Base-by-base conservation (phyloP, 2,888 invertebrate genomes). In the Hemicrepidius hirtus region DNA sequence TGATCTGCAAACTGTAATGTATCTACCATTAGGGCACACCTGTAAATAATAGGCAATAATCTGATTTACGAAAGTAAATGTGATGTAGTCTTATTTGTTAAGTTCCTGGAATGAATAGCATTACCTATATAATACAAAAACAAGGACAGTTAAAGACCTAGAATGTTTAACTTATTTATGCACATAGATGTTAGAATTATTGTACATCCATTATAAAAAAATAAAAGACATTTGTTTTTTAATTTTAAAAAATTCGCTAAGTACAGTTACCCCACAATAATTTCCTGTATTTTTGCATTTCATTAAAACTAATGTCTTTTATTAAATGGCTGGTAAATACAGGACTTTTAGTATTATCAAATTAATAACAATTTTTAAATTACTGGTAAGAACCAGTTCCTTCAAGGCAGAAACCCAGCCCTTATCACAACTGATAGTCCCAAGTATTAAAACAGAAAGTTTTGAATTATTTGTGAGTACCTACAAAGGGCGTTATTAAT, bases 31-130 rank as follows among this genome's bases (percentile, higher is more conserved):
- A 57, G 44, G 18, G 41, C 18, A 57, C 68, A 68, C 32, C 46
- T 67, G 37, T 50, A 37, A 16, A 62, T 65, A 65, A 18, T 63
- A 63, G 44, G 50, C 44, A 66, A 68, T 60, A 57, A 62, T 62
- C 64, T 73, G 44, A 62, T 67, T 71, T 70, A 63, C 70, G 32
- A 50, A 62, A 62, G 73, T 73, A 67, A 71, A 67, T 71, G 67
- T 74, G 74, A 74, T 74, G 70, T 74, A 71, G 62, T 67, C 41
- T 70, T 70, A 62, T 66, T 60, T 64, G n/a, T 49, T 63, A 68
- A 64, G 63, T 68, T 69, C 71, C 71, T 74, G 71, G 65, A 68
- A 67, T 64, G 53, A 63, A 67, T 68, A 59, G 49, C 49, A 32
- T 57, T 53, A 57, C 35, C 13, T 57, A 57, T 57, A 57, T 62